Conservation (phyloP, 2,797 vertebrate species). For the Crenuchus spilurus region DNA sequence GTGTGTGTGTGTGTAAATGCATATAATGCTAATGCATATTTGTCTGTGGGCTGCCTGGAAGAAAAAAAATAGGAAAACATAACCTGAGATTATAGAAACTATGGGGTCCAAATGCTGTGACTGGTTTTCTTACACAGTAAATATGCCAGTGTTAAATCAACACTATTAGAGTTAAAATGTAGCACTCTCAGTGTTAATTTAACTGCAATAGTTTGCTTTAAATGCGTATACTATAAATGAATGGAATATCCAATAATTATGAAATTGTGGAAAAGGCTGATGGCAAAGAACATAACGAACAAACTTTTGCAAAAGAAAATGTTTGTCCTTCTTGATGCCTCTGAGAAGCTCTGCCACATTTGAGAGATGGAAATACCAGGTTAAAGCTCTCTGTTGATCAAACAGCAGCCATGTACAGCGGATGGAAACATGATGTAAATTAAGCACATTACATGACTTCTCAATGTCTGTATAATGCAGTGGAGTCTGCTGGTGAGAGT, state of each 20-base stretch:
- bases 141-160: background rate
- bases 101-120: too few relatives aligned
- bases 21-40: background rate
- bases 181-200: too few relatives aligned
- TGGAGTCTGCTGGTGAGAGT: constrained; percentile 3
- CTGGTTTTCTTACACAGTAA: background rate
- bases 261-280: too few relatives aligned
- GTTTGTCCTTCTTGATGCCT: too few relatives aligned
- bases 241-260: too few relatives aligned
- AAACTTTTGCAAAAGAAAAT: too few relatives aligned
- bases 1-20: background rate
- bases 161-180: too few relatives aligned
- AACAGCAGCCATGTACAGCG: constrained; percentile 10
- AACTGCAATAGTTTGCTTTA: too few relatives aligned
- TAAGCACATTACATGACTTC: constrained; percentile 13
- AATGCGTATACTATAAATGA: too few relatives aligned
- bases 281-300: too few relatives aligned
- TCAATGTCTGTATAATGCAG: background rate
- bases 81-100: background rate
- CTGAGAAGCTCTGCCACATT: too few relatives aligned
- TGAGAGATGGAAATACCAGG: background rate
- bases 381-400: constrained; percentile 6
- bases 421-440: constrained; percentile 28
- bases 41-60: background rate
- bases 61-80: background rate